A percentile compares a stretch with the other conserved stretches of the same genome.
These are phyloP conservation scores for Catajapyx aquilonaris DNA, from an alignment of 1,140 invertebrate species.

Conservation along the genomic window DNA sequence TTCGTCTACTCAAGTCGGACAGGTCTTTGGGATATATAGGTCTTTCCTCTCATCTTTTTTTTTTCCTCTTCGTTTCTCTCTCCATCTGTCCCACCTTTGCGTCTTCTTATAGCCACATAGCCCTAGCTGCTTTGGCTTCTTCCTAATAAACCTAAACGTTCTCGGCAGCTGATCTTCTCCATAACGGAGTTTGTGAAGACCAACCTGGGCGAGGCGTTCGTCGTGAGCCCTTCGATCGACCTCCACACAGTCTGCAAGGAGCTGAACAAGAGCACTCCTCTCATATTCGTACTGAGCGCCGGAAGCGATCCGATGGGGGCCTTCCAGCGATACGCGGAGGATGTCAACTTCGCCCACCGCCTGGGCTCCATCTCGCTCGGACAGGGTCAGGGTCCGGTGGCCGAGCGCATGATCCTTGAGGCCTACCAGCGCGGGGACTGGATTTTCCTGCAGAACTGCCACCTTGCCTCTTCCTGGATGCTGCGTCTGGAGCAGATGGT, in stretches of 20 bases:
- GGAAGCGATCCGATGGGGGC: slow-evolving; percentile 73
- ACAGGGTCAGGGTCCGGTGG: slow-evolving; percentile 70
- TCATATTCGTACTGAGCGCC: slow-evolving; percentile 76
- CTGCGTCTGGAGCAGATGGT: slow-evolving; percentile 44
- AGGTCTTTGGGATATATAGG: neutral
- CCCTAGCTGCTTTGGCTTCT: no score
- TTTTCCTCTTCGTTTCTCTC: slow-evolving; percentile 5
- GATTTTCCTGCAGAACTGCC: slow-evolving; percentile 79
- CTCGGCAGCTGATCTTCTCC: slow-evolving; percentile 39
- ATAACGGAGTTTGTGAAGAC: slow-evolving; percentile 53
- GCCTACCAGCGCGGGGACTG: slow-evolving; percentile 49
- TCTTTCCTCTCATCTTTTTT: slow-evolving; percentile 3
- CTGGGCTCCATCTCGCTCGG: slow-evolving; percentile 70
- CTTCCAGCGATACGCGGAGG: slow-evolving; percentile 54
- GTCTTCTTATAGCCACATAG: no score
- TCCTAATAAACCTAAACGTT: slow-evolving; percentile 7
- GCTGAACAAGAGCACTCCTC: slow-evolving; percentile 45
- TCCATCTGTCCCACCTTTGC: no score
- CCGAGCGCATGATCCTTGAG: slow-evolving; percentile 53
- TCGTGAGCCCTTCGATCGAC: slow-evolving; percentile 48
- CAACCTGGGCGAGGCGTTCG: slow-evolving; percentile 52
- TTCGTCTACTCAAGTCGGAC: slow-evolving; percentile 3
- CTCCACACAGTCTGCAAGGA: slow-evolving; percentile 40
- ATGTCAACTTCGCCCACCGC: slow-evolving; percentile 50
- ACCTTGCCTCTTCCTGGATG: slow-evolving; percentile 84